These are phyloP conservation scores for Seriola rivoliana DNA, from an alignment of 2,113 vertebrate species.

Conservation along the genomic window DNA sequence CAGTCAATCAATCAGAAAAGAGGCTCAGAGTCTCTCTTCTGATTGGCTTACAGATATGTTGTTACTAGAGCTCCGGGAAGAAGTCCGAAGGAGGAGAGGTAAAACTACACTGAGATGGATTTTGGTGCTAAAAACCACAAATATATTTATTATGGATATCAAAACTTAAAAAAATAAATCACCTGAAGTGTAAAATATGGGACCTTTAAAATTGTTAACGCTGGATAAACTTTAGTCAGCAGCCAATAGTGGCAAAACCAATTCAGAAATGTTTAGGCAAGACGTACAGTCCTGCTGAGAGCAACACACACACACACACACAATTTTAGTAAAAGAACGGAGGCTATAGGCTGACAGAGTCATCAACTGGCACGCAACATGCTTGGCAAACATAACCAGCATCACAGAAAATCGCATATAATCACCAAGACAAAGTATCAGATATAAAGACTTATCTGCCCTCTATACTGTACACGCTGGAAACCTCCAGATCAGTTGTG, in stretches of 20 bases:
- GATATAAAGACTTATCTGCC: constrained; percentile 19
- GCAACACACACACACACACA: neutral
- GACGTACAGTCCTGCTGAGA: neutral
- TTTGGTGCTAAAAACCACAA: too few species aligned
- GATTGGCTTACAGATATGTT: too few species aligned
- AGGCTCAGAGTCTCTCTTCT: too few species aligned
- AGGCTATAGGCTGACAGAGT: constrained; percentile 3
- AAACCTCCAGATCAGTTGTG: constrained; percentile 12
- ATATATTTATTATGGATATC: too few species aligned
- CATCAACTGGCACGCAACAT: constrained; percentile 10
- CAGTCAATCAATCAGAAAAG: too few species aligned
- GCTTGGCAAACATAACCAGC: constrained; percentile 9
- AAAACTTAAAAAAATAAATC: too few species aligned
- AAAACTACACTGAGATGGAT: too few species aligned
- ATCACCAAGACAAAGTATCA: constrained; percentile 25
- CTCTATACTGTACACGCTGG: constrained; percentile 6
- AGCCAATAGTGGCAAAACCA: neutral
- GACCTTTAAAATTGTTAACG: constrained; percentile 7
- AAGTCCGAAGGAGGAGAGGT: too few species aligned
- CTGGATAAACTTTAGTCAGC: constrained; percentile 17
- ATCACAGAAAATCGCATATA: constrained; percentile 20
- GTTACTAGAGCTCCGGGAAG: too few species aligned
- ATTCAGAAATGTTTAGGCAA: constrained; percentile 3
- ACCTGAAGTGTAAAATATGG: too few species aligned
- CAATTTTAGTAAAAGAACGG: neutral